Conservation (phyloP, 2,797 vertebrate genomes). For the Aplochiton taeniatus region DNA sequence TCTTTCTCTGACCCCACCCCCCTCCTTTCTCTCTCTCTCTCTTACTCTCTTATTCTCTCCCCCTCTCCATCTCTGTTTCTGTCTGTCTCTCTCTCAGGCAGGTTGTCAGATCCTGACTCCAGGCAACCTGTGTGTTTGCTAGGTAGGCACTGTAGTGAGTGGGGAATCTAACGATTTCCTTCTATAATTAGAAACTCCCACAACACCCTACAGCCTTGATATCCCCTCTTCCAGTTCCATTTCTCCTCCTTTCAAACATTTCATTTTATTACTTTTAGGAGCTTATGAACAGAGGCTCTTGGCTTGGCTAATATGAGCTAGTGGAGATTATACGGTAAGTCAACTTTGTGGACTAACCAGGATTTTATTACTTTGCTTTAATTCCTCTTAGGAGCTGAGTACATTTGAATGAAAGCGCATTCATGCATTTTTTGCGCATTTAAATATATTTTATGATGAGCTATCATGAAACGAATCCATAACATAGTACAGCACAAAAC, state of each 20-base stretch:
- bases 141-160: conserved; percentile 36
- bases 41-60: too few relatives aligned
- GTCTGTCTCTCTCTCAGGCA: conserved; percentile 15
- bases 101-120: conserved; percentile 37
- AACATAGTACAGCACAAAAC: too few relatives aligned
- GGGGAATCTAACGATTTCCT: conserved; percentile 59
- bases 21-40: too few relatives aligned
- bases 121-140: conserved; percentile 45
- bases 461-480: too few relatives aligned
- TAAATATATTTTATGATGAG: too few relatives aligned
- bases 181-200: conserved; percentile 63
- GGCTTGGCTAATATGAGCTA: conserved; percentile 35
- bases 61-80: too few relatives aligned
- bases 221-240: conserved; percentile 27
- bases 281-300: conserved; percentile 30
- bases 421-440: too few relatives aligned
- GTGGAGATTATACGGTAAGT: conserved; percentile 35
- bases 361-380: conserved; percentile 46
- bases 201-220: conserved; percentile 11
- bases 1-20: conserved; percentile 10
- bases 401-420: neutral
- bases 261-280: conserved; percentile 40
- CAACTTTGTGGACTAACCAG: conserved; percentile 34
- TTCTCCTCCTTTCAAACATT: conserved; percentile 17
- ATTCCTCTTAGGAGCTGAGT: conserved; percentile 32